Evolutionary conservation across 2,888 invertebrate genomes (phyloP).

Genomic region (Ochlodes sylvanus): DNA sequence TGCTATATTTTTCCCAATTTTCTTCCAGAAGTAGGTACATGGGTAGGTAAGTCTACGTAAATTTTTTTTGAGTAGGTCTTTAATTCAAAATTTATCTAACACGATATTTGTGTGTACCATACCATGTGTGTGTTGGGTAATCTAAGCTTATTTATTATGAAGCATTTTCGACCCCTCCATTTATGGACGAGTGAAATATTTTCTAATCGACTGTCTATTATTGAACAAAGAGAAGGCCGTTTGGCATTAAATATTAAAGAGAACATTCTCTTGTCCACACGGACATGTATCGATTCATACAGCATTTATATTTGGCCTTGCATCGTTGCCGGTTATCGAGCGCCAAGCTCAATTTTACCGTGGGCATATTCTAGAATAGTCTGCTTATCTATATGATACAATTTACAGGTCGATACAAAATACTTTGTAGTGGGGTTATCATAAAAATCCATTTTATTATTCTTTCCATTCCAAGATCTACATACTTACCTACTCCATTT

Average conservation of each 20-base stretch:
- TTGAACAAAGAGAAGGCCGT: not conserved
- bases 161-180: too few species aligned
- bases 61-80: too few species aligned
- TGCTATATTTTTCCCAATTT: too few species aligned
- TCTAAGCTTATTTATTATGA: too few species aligned
- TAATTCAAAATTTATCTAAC: too few species aligned
- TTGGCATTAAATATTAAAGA: constrained; percentile 7
- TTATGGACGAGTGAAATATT: too few species aligned
- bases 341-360: not conserved
- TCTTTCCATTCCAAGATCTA: not conserved
- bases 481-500: too few species aligned
- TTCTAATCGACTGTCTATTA: too few species aligned
- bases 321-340: constrained; percentile 6
- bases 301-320: constrained; percentile 19
- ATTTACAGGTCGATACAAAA: constrained; percentile 1
- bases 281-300: constrained; percentile 9
- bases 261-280: constrained; percentile 1
- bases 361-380: not conserved
- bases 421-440: not conserved
- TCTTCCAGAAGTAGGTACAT: too few species aligned
- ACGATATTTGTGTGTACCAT: too few species aligned
- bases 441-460: constrained; percentile 2
- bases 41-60: too few species aligned
- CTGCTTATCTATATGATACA: constrained; percentile 4
- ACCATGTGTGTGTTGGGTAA: too few species aligned